A percentile compares a stretch with the other conserved stretches of the same genome.
Conservation (phyloP, 2,113 vertebrate genomes). For the Phoxinus phoxinus region DNA sequence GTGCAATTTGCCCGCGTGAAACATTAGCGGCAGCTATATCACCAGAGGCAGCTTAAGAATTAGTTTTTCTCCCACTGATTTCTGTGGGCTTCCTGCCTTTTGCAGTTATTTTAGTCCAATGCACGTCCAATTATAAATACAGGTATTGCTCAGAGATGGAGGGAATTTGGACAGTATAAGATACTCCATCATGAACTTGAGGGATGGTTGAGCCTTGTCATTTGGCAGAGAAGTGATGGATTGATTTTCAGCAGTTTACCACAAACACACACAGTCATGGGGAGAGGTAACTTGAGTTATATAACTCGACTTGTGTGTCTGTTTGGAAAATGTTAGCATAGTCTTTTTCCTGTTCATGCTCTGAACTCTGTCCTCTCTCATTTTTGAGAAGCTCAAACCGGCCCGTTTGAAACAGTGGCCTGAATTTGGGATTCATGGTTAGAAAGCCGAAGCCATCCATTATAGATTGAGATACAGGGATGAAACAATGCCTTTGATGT, state of each 20-base stretch:
- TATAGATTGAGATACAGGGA: slow-evolving; percentile 63
- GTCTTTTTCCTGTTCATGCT: slow-evolving; percentile 1
- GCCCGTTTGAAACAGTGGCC: slow-evolving; percentile 45
- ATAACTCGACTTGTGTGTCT: not conserved
- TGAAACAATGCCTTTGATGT: slow-evolving; percentile 67
- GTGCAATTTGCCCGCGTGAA: slow-evolving; percentile 69
- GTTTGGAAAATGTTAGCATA: slow-evolving; percentile 7
- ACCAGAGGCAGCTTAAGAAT: slow-evolving; percentile 47
- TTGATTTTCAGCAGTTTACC: not conserved
- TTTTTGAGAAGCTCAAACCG: slow-evolving; percentile 14
- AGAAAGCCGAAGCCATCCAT: slow-evolving; percentile 64
- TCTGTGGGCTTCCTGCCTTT: slow-evolving; percentile 41
- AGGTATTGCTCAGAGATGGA: slow-evolving; percentile 24
- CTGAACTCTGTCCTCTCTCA: slow-evolving; percentile 23
- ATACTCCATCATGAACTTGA: slow-evolving; percentile 7
- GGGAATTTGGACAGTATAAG: not conserved
- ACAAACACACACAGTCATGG: not conserved
- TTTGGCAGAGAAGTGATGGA: slow-evolving; percentile 14
- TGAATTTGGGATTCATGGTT: slow-evolving; percentile 55
- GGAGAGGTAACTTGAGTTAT: not conserved
- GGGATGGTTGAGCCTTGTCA: not conserved
- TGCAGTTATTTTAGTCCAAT: slow-evolving; percentile 47
- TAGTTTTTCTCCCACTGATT: slow-evolving; percentile 63
- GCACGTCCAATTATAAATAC: slow-evolving; percentile 36
- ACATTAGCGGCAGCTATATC: slow-evolving; percentile 64